Evolutionary conservation across 2,113 vertebrate genomes (phyloP), one percentile per base, ranked within the genome.

Genomic region (Istiophorus platypterus): DNA sequence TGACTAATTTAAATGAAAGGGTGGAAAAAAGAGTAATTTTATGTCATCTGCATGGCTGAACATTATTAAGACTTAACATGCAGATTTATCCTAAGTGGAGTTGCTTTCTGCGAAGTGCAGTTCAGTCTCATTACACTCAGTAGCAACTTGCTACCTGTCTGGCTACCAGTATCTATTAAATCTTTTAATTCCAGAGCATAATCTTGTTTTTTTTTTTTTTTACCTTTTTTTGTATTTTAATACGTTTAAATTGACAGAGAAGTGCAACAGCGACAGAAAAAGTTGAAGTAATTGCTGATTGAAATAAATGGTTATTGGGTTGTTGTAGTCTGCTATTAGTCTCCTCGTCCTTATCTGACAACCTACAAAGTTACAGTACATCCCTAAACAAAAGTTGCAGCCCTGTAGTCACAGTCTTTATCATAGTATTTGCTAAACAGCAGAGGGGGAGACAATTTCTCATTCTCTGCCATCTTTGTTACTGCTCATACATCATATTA

Each of bases 1-100:
- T 69, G n/a, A 79, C 20, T 57, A 47, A 29, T 68, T 71, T 24
- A 39, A 57, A 65, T 64, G n/a, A 72, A n/a, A n/a, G 7, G 29
- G 22, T 6, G 18, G 3, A 22, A 17, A 5, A 22, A 17, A 15
- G 31, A 52, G 49, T 27, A 1, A 45, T 78, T 78, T 56, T 10
- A 54, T 37, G 18, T 47, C 22, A 42, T 45, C 31, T 56, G 61
- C 45, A 57, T 9, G 72, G 67, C 24, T 0, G 24, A 76, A 27
- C 15, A 1, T 31, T 31, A 34, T 42, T 9, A 34, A 41, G 20
- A 56, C 12, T 62, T 29, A 7, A 80, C 12, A 72, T 68, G 66
- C 65, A 62, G 42, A 45, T 68, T 77, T 27, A 54, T 66, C 20
- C 3, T 5, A 20, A 47, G 52, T 26, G 8, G 26, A 57, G 62